Evolutionary conservation across 2,888 invertebrate species (phyloP), one percentile per base, ranked within the genome.

Genomic region (Macrosoma leucophasiata): DNA sequence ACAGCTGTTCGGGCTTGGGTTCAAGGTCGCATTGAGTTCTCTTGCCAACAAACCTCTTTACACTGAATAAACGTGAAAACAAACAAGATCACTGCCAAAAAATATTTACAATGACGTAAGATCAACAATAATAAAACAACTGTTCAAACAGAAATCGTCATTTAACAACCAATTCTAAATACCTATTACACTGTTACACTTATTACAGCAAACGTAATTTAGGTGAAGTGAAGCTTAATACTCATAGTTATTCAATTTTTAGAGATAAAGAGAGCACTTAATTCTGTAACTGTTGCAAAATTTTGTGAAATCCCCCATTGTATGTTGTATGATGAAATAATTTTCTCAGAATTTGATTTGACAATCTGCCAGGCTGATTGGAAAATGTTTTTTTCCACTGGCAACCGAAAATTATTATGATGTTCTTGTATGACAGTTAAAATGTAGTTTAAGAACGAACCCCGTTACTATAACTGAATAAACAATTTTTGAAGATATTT

Each of bases 31-130:
- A 48, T 47, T 36, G 47, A 50, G 46, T 41, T 39, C 38, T 39
- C 39, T 68, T 69, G 64, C 73, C 68, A 72, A 62, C 61, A 35
- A 39, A 48, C 57, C 42, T 50, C 43, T 53, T 55, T 53, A 41
- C 45, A 48, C 43, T 71, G 76, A 76, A 62, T 73, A 68, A 76
- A 70, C 61, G 23, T 27, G 40, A 23, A 29, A 45, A 49, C 40
- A 69, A 70, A 70, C 65, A 65, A 60, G 60, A 60, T 59, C 63
- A 58, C 59, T 59, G 73, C 75, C 81, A 79, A 78, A n/a, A n/a
- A 73, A 66, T 70, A 72, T 70, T 71, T 63, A 58, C 49, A 39
- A 48, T 79, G 81, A 79, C 79, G 77, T 64, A 72, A 74, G 68
- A 57, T 52, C 52, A 58, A 60, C 55, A 58, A 57, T 59, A 64